Evolutionary conservation across 2,888 invertebrate species (phyloP).

Genomic region (Athrips mouffetella): DNA sequence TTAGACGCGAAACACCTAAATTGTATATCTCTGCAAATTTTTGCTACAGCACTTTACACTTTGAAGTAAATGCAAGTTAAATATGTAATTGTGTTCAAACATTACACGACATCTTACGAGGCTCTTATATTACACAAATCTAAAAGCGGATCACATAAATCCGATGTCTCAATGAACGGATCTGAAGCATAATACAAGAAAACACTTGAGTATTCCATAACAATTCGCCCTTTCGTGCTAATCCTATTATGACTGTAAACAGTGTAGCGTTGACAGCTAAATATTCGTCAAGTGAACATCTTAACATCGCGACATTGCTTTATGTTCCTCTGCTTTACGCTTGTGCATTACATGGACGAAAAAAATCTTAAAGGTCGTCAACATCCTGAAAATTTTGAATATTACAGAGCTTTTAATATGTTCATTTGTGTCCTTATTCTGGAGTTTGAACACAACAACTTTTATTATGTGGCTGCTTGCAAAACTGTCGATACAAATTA

Average conservation of each 20-base stretch:
- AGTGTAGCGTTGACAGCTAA: constrained; percentile 55
- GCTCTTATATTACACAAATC: constrained; percentile 23
- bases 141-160: not conserved
- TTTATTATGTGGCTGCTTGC: too few relatives aligned
- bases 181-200: not conserved
- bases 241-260: constrained; percentile 72
- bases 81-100: too few relatives aligned
- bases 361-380: too few relatives aligned
- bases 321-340: constrained; percentile 34
- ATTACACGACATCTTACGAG: not conserved
- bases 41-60: not conserved
- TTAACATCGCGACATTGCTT: constrained; percentile 38
- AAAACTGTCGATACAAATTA: too few relatives aligned
- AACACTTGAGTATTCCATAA: constrained; percentile 43
- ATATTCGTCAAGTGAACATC: constrained; percentile 68
- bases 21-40: not conserved
- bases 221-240: constrained; percentile 53
- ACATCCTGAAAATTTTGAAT: too few relatives aligned
- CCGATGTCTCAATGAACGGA: not conserved
- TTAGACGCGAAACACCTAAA: constrained; percentile 6
- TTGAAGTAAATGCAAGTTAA: not conserved
- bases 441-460: too few relatives aligned
- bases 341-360: constrained; percentile 25
- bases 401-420: too few relatives aligned
- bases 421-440: too few relatives aligned